A percentile compares a stretch with the other conserved stretches of the same genome.
phyloP scores from a whole-genome alignment of 2,888 invertebrate species.

The Autographa gamma region DNA sequence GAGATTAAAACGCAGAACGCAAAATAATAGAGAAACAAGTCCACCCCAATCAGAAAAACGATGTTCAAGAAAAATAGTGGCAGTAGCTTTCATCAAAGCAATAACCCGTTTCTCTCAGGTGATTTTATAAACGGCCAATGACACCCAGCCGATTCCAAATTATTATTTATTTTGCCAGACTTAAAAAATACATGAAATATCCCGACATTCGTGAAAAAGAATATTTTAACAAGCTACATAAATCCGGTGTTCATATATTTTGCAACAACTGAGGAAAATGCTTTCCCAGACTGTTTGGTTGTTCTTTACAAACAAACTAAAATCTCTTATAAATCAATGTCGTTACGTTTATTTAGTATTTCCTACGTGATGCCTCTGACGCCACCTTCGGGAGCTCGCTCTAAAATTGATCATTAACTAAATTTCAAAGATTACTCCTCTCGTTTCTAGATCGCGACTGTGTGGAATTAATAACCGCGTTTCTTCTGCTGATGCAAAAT shows the following conservation, averaged over 20 bases:
- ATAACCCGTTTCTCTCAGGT: slow-evolving; percentile 42
- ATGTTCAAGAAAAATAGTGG: slow-evolving; percentile 11
- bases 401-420: slow-evolving; percentile 68
- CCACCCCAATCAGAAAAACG: background rate
- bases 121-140: slow-evolving; percentile 23
- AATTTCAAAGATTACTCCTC: slow-evolving; percentile 69
- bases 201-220: slow-evolving; percentile 47
- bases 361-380: slow-evolving; percentile 57
- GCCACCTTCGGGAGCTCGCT: slow-evolving; percentile 53
- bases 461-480: slow-evolving; percentile 56
- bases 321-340: slow-evolving; percentile 64
- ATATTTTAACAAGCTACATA: slow-evolving; percentile 48
- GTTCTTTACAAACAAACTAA: slow-evolving; percentile 61
- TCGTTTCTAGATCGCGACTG: slow-evolving; percentile 65
- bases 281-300: slow-evolving; percentile 41
- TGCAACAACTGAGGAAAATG: slow-evolving; percentile 49
- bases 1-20: too few species aligned
- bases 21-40: background rate
- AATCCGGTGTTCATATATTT: slow-evolving; percentile 56
- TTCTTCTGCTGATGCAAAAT: slow-evolving; percentile 1
- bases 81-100: slow-evolving; percentile 34
- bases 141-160: slow-evolving; percentile 26
- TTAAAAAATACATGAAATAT: slow-evolving; percentile 48
- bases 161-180: slow-evolving; percentile 21
- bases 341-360: slow-evolving; percentile 62